Base-by-base conservation (phyloP, 2,888 invertebrate species). In the Cremastinae sp. region DNA sequence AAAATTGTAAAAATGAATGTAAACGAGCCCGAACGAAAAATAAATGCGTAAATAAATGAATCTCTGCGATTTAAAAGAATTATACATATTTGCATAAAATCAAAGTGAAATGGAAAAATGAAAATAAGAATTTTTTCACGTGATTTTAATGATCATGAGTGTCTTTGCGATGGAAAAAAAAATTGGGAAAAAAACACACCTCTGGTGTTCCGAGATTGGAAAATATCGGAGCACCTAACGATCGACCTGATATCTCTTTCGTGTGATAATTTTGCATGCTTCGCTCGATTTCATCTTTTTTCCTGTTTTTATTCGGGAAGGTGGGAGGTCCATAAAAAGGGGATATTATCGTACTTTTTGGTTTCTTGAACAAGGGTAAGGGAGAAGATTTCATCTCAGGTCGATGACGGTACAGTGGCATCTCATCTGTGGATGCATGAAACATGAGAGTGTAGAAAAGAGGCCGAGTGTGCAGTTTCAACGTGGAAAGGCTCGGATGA, bases 31-130 rank as follows among this genome's bases (percentile, higher is more conserved):
- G 49, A 77, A 68, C 78, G 72, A 35, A 53, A 74, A 75, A 80
- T 47, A 74, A 77, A 74, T 28, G 28, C 28, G 5, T 28, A 78
- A 79, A 82, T 75, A 78, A 82, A 80, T 79, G 68, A 82, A 79
- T 72, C 79, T 80, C 69, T 69, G 68, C 65, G 68, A 78, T 64
- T 70, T 80, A 79, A 73, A 70, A 55, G 37, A 43, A 68, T 47
- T 56, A 74, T 78, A 72, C 74, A 66, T 73, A 73, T 78, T 77
- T 49, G 20, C 18, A 49, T 18, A 0, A 51, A 51, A 51, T 22
- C 20, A 0, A 9, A 20, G 28, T 18, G n/a, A 18, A 18, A 2
- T 51, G 51, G 1, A 10, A 49, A 49, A 28, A 35, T 16, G 22
- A 47, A 61, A 47, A 62, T 12, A 2, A 22, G 16, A 18, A 3